Evolutionary conservation across 2,113 vertebrate species (phyloP), one percentile per base, ranked within the genome.

Genomic region (Colinus virginianus): DNA sequence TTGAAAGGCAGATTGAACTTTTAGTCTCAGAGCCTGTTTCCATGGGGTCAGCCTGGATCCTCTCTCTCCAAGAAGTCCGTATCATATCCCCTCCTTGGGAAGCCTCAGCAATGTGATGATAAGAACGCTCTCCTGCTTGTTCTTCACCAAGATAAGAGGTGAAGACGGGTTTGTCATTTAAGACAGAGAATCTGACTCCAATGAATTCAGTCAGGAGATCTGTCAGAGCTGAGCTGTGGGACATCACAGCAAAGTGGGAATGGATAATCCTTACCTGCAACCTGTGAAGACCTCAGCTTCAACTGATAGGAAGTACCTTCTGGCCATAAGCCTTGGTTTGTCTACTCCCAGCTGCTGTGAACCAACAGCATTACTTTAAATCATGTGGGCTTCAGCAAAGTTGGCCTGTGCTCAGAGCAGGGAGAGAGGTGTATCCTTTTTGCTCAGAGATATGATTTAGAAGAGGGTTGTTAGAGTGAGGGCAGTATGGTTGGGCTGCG

Each of bases 361-460:
- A 59, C 16, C 62, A 70, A 2, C 13, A 36, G 6, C 23, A 59
- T 40, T 56, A 11, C 9, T 17, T 0, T 80, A 43, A 71, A 71
- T 74, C 40, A 42, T 32, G 25, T 4, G 23, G 46, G 9, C 19
- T 58, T 64, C 36, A 26, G 6, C 23, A 22, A 63, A 81, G 8
- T 1, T 51, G 22, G 9, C 4, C 30, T 49, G 48, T 79, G 15
- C 45, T 22, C 15, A 67, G 42, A 59, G 28, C 9, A 63, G 21
- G 14, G 38, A 70, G 3, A 0, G 0, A 53, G 19, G 2, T 70
- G 9, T 18, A 69, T 42, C 42, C 21, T 87, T 40, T 40, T 40
- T 40, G 40, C 40, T 40, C 40, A 40, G 40, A 40, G 40, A 40
- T 40, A 40, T 40, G 40, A 40, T 40, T 40, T 40, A 40, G 40